A percentile compares a stretch with the other conserved stretches of the same genome.
Conservation (phyloP, 2,113 vertebrate genomes). For the Grammomys surdaster region DNA sequence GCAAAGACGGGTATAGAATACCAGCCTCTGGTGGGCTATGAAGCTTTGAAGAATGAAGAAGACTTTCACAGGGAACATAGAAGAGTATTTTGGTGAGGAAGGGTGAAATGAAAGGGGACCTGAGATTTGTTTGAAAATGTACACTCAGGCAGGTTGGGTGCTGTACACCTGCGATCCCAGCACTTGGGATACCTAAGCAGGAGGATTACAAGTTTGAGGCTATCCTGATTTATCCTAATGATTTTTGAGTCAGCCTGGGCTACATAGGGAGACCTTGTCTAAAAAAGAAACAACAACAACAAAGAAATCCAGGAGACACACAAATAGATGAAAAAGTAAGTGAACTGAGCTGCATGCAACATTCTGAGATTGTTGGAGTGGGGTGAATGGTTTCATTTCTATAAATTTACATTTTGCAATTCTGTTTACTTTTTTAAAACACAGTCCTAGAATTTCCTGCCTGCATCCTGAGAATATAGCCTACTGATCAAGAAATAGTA, state of each 20-base stretch:
- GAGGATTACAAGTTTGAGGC: background rate
- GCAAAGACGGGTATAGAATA: background rate
- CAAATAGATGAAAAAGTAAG: background rate
- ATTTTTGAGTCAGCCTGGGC: background rate
- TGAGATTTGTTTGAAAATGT: constrained; percentile 9
- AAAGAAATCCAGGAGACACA: background rate
- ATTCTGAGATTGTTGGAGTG: background rate
- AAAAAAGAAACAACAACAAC: no score
- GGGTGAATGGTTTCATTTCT: background rate
- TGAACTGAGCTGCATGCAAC: background rate
- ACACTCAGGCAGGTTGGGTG: background rate
- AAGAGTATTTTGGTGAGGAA: background rate
- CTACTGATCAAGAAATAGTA: no score
- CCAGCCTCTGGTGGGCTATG: background rate
- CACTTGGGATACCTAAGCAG: background rate
- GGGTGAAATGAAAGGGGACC: background rate
- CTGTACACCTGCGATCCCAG: background rate
- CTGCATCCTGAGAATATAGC: no score
- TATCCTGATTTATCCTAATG: background rate
- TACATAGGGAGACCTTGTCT: background rate
- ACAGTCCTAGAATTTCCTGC: background rate
- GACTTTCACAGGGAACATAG: background rate
- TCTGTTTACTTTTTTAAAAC: constrained; percentile 22
- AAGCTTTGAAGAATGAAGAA: background rate
- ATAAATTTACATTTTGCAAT: background rate